Conservation (phyloP, 2,888 invertebrate genomes). For the Mechanitis mazaeus region DNA sequence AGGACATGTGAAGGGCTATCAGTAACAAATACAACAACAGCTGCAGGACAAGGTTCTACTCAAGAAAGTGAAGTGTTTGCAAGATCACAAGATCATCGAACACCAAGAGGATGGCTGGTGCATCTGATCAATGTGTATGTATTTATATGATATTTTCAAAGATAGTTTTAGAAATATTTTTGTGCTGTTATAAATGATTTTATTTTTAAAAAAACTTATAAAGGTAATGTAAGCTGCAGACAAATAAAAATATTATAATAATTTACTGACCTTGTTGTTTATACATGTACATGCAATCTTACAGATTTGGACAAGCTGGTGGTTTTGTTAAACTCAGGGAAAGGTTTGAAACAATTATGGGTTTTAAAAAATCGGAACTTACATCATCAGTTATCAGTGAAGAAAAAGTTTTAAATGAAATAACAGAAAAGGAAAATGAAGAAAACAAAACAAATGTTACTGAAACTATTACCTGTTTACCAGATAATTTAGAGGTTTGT, state of each 20-base stretch:
- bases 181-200: too few species aligned
- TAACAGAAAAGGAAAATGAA: slow-evolving; percentile 58
- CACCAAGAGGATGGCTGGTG: slow-evolving; percentile 95
- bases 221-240: too few species aligned
- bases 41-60: slow-evolving; percentile 72
- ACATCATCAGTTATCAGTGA: slow-evolving; percentile 59
- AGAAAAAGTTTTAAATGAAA: slow-evolving; percentile 63
- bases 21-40: slow-evolving; percentile 43
- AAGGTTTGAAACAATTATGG: slow-evolving; percentile 86
- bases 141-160: neutral
- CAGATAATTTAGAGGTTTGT: slow-evolving; percentile 45
- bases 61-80: slow-evolving; percentile 78
- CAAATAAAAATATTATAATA: too few species aligned
- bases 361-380: slow-evolving; percentile 71
- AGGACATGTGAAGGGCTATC: slow-evolving; percentile 82
- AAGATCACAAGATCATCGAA: slow-evolving; percentile 86
- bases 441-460: slow-evolving; percentile 49
- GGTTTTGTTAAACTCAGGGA: slow-evolving; percentile 92
- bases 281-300: slow-evolving; percentile 21
- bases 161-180: too few species aligned
- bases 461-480: slow-evolving; percentile 42
- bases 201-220: too few species aligned
- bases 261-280: neutral
- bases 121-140: slow-evolving; percentile 91
- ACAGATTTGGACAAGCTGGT: slow-evolving; percentile 89